These are phyloP conservation scores for Pocota personata DNA, from an alignment of 2,888 invertebrate genomes.

Conservation along the genomic window DNA sequence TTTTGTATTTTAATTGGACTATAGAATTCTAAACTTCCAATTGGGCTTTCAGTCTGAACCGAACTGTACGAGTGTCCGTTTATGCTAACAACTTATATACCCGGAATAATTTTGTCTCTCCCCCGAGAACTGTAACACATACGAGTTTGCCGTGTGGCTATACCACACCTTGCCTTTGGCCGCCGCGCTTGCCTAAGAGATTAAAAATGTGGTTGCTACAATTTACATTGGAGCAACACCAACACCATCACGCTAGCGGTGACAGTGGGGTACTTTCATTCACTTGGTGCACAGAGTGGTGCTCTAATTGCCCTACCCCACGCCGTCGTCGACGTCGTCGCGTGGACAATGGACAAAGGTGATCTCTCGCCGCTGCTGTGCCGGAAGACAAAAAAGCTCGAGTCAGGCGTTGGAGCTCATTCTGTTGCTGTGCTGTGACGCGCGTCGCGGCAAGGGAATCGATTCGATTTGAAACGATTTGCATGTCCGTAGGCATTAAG, in stretches of 20 bases:
- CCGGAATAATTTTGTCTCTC: constrained; percentile 73
- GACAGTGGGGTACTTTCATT: constrained; percentile 66
- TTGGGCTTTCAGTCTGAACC: constrained; percentile 80
- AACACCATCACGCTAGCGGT: constrained; percentile 35
- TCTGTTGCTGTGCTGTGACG: constrained; percentile 43
- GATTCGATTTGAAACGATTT: constrained; percentile 62
- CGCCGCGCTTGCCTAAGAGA: constrained; percentile 66
- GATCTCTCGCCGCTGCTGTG: constrained; percentile 37
- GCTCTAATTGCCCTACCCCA: constrained; percentile 70
- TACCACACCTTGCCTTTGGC: constrained; percentile 72
- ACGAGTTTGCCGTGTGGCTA: constrained; percentile 47
- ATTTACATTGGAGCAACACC: constrained; percentile 64
- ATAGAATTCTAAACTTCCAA: constrained; percentile 83
- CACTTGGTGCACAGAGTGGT: constrained; percentile 48
- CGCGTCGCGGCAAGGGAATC: constrained; percentile 50
- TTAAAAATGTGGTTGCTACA: constrained; percentile 73
- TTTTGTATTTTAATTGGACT: constrained; percentile 80
- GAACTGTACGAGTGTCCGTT: constrained; percentile 80
- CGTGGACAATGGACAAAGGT: constrained; percentile 46
- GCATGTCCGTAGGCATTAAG: constrained; percentile 66
- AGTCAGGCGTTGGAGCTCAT: constrained; percentile 9
- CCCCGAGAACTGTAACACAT: constrained; percentile 68
- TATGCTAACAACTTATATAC: constrained; percentile 81
- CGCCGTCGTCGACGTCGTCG: constrained; percentile 20
- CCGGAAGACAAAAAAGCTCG: constrained; percentile 69